Evolutionary conservation across 2,888 invertebrate species (phyloP), one percentile per base, ranked within the genome.

Genomic region (Chydorus sphaericus): DNA sequence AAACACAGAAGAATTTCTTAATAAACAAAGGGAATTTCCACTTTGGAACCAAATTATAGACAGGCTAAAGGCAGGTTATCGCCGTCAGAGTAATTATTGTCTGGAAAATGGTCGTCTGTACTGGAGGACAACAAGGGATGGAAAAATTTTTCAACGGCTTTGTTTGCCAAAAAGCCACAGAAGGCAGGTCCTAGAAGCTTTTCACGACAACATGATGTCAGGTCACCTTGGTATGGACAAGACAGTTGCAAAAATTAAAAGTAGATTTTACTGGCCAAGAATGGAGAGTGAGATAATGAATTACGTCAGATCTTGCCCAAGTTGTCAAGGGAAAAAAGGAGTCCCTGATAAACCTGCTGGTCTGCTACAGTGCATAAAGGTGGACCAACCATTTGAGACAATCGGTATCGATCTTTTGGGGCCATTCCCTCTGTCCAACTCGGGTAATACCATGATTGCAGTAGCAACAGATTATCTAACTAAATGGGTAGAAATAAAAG

Each of bases 141-240:
- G n/a, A n/a, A n/a, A n/a, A n/a, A n/a, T n/a, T n/a, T n/a, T n/a
- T n/a, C n/a, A n/a, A n/a, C 26, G 50, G n/a, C 18, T 50, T 10
- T 50, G 50, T 29, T 28, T 50, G 14, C 50, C 50, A 11, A 11
- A 20, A 26, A 14, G 14, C 4, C 30, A 28, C 16, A 23, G 26
- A 3, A 20, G 30, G n/a, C n/a, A 16, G 16, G 37, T 50, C 14
- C 29, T 50, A 28, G 16, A 20, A n/a, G 50, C 44, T 14, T 29
- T 53, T 5, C 63, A 63, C 55, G 57, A 59, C 26, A 20, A 39
- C 39, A 14, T 51, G 11, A 10, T 48, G 11, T 56, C 50, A 4
- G 58, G 58, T 23, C 63, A 63, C 55, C 49, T 59, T 14, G 60
- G 62, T 14, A n/a, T 60, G 16, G 10, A 23, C 8, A 59, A 57